Evolutionary conservation across 2,113 vertebrate genomes (phyloP).

Genomic region (Melierax canorus): DNA sequence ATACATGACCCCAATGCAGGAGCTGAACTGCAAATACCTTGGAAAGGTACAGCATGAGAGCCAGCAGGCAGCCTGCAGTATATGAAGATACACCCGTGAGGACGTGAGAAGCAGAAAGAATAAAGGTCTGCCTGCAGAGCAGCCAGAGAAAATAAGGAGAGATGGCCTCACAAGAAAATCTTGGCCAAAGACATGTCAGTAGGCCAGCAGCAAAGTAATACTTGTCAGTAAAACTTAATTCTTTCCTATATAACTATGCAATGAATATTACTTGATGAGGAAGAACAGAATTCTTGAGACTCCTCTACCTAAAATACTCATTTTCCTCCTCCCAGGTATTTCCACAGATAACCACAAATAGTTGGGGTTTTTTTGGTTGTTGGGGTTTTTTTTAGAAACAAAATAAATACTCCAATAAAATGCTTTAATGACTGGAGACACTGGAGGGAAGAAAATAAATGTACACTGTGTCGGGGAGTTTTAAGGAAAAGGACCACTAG

Average conservation of each 20-base stretch:
- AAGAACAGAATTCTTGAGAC: neutral
- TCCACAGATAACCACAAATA: neutral
- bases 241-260: neutral
- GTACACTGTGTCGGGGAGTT: neutral
- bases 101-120: neutral
- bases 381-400: neutral
- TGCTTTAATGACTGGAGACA: neutral
- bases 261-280: neutral
- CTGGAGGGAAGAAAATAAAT: neutral
- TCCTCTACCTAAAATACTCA: neutral
- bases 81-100: accelerated
- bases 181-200: neutral
- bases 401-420: neutral
- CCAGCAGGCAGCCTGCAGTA: neutral
- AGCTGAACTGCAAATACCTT: neutral
- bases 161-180: neutral
- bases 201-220: neutral
- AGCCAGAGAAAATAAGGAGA: neutral
- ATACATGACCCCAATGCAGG: neutral
- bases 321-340: neutral
- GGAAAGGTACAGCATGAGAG: neutral
- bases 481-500: neutral
- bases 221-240: neutral
- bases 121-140: neutral
- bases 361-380: neutral